Percentiles rank a stretch among this genome's conserved stretches.
phyloP scores from a whole-genome alignment of 2,113 vertebrate genomes.

The Acrocephalus kingi region DNA sequence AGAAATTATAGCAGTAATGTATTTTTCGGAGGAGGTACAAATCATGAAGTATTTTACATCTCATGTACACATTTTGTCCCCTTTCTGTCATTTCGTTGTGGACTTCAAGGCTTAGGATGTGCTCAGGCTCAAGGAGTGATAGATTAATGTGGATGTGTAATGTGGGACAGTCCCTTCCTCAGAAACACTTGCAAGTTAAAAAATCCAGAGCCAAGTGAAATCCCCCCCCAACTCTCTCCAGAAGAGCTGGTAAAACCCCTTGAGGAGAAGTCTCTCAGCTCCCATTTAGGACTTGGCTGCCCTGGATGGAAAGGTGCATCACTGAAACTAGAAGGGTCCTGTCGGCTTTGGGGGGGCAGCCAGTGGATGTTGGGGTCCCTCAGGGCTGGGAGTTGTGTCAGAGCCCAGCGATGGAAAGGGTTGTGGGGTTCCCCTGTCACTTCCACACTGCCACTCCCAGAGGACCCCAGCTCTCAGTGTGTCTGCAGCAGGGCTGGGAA shows the following conservation, averaged over 20 bases:
- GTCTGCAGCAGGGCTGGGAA: not conserved
- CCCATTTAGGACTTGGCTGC: not conserved
- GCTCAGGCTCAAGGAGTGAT: not conserved
- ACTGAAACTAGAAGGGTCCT: not conserved
- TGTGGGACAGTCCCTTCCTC: not conserved
- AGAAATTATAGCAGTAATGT: not conserved
- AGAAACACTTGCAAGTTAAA: not conserved
- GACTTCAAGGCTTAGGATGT: not conserved
- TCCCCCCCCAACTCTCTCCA: not conserved
- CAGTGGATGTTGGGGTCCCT: not conserved
- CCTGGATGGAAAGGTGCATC: not conserved
- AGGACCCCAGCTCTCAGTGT: accelerated
- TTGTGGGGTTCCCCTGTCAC: not conserved
- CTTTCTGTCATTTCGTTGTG: not conserved
- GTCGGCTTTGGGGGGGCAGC: not conserved
- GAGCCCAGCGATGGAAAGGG: accelerated
- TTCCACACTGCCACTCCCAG: not conserved
- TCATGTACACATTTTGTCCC: not conserved
- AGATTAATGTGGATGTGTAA: not conserved
- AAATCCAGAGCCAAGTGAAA: not conserved
- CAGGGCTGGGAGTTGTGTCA: accelerated
- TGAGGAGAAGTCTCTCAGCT: not conserved
- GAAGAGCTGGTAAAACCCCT: not conserved
- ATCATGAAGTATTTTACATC: not conserved
- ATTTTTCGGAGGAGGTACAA: not conserved